Conservation (phyloP, 2,113 vertebrate genomes). For the Cochlearius cochlearius region DNA sequence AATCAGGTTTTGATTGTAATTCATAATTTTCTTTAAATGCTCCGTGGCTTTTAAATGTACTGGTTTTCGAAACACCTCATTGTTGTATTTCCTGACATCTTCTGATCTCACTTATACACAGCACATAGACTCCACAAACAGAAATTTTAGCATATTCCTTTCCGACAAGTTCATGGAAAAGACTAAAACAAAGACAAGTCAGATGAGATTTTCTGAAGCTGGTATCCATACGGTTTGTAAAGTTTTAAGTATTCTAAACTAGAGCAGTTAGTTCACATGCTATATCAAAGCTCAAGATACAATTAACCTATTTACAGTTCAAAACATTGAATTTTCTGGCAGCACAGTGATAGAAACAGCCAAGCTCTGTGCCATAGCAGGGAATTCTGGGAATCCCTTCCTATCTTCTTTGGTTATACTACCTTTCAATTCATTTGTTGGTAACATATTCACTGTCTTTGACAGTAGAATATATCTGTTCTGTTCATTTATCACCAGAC, state of each 20-base stretch:
- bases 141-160: not conserved
- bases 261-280: not conserved
- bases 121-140: not conserved
- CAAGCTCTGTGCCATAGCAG: not conserved
- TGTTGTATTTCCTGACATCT: not conserved
- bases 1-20: not conserved
- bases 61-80: not conserved
- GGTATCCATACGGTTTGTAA: not conserved
- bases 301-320: slow-evolving; percentile 11
- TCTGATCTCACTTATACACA: not conserved
- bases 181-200: not conserved
- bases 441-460: not conserved
- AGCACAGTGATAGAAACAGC: not conserved
- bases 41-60: not conserved
- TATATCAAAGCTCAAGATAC: slow-evolving; percentile 25
- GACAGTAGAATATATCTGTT: not conserved
- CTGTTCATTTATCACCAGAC: not conserved
- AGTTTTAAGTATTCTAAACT: slow-evolving; percentile 2
- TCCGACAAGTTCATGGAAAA: not conserved
- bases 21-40: not conserved
- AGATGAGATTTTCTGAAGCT: not conserved
- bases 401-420: not conserved
- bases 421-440: not conserved
- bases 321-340: not conserved
- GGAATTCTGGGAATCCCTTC: not conserved